Conservation (phyloP, 2,113 vertebrate species). For the Corythornis vintsioides region DNA sequence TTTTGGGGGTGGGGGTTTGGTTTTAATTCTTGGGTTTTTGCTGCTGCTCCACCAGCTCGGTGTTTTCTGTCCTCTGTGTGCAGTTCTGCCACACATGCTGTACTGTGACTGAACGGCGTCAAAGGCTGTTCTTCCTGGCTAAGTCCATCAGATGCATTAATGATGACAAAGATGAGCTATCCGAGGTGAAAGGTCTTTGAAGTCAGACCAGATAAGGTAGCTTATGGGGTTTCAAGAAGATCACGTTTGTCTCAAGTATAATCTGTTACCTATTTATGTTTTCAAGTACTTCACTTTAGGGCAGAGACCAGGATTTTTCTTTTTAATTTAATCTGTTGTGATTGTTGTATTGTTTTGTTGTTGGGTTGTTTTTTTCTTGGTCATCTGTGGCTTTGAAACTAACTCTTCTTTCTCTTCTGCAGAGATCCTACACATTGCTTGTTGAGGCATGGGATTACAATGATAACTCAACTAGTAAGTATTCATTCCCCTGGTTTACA, state of each 20-base stretch:
- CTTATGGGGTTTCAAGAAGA: constrained; percentile 48
- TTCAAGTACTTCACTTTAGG: neutral
- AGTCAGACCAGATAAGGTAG: constrained; percentile 61
- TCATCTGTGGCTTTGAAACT: neutral
- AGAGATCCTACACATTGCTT: constrained; percentile 97
- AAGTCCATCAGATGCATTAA: constrained; percentile 61
- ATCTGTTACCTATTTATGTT: constrained; percentile 68
- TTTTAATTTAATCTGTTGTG: neutral
- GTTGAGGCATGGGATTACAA: constrained; percentile 95
- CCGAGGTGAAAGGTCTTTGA: constrained; percentile 61
- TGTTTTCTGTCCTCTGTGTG: neutral
- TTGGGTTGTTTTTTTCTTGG: too few species aligned
- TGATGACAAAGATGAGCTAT: constrained; percentile 53
- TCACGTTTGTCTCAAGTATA: constrained; percentile 45
- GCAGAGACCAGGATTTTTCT: neutral
- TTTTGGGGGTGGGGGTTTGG: neutral
- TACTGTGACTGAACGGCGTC: neutral
- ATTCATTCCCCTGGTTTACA: neutral
- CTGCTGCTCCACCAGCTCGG: neutral
- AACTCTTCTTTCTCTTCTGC: constrained; percentile 72
- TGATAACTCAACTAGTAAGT: constrained; percentile 93
- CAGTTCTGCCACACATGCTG: neutral
- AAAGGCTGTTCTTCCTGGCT: constrained; percentile 54
- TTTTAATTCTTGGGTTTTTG: neutral
- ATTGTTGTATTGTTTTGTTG: neutral